Evolutionary conservation across 64 coral and sea anemone species (phyloP), one percentile per base, ranked within the genome.

Genomic region (Montipora efflorescens): DNA sequence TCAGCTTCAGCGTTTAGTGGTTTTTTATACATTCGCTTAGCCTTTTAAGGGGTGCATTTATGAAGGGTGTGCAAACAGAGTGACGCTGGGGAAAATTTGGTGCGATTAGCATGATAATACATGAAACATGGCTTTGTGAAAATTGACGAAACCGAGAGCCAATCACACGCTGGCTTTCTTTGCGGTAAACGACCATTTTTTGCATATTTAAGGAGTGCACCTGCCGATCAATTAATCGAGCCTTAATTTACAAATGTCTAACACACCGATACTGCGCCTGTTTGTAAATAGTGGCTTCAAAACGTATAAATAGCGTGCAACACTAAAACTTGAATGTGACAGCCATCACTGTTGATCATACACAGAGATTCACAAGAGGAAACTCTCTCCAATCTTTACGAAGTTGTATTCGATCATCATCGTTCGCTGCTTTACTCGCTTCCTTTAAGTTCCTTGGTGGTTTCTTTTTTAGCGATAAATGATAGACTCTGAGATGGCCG

Each of bases 141-240:
- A 36, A 87, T 90, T 77, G 79, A 95, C 88, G 88, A 51, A 48
- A n/a, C 13, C 61, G 44, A 36, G 13, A 86, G 22, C 82, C 82
- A 86, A 86, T 86, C 67, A 64, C 44, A 19, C 8, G 18, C 1
- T 15, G 66, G 62, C 48, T 48, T 12, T 15, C 66, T 47, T 78
- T 71, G 66, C 50, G 47, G 82, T 72, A 45, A 86, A 86, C 44
- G 81, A 67, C 81, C 57, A 19, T 66, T 22, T 67, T 83, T 83
- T 96, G 92, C 93, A 96, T 96, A 90, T 76, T 69, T 92, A 94
- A 96, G 90, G 73, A 96, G 87, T 95, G 91, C 95, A 96, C 95
- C 95, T 96, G 95, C 92, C 90, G 64, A 88, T 94, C 95, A 94
- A 96, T 96, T 79, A 94, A 87, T 68, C 53, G 22, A 23, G 87